Evolutionary conservation across 2,797 vertebrate species (phyloP).

Genomic region (Cheirogaleus major): DNA sequence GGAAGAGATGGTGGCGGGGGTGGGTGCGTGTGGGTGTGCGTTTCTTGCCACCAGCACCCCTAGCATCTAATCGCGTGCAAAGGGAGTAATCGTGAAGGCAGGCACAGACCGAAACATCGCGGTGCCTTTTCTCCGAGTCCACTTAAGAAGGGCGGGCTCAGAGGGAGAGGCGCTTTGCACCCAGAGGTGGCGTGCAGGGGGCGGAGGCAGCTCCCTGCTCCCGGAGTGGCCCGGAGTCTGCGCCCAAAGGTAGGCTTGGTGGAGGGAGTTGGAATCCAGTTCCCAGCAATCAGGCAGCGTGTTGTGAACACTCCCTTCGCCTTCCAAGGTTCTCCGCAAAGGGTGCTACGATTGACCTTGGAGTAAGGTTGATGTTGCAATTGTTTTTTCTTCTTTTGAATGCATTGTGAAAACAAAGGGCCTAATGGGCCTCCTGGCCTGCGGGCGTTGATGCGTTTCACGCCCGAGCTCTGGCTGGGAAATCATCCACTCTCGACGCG

Average conservation of each 20-base stretch:
- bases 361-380: neutral
- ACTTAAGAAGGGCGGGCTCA: constrained; percentile 72
- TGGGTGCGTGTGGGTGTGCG: neutral
- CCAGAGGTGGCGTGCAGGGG: constrained; percentile 76
- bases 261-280: constrained; percentile 68
- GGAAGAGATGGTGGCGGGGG: neutral
- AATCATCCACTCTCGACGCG: neutral
- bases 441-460: neutral
- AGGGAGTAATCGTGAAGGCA: neutral
- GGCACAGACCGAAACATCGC: neutral
- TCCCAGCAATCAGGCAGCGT: neutral
- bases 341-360: neutral
- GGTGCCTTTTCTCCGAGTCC: constrained; percentile 1
- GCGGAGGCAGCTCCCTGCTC: neutral
- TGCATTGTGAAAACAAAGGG: neutral
- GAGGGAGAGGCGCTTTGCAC: constrained; percentile 80
- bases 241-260: constrained; percentile 86
- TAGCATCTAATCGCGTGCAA: neutral
- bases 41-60: neutral
- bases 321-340: neutral
- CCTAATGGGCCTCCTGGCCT: neutral
- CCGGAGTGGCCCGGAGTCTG: constrained; percentile 79
- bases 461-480: neutral
- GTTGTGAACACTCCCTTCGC: neutral
- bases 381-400: neutral